Evolutionary conservation across 2,888 invertebrate species (phyloP).

Genomic region (Octonoba sinensis): DNA sequence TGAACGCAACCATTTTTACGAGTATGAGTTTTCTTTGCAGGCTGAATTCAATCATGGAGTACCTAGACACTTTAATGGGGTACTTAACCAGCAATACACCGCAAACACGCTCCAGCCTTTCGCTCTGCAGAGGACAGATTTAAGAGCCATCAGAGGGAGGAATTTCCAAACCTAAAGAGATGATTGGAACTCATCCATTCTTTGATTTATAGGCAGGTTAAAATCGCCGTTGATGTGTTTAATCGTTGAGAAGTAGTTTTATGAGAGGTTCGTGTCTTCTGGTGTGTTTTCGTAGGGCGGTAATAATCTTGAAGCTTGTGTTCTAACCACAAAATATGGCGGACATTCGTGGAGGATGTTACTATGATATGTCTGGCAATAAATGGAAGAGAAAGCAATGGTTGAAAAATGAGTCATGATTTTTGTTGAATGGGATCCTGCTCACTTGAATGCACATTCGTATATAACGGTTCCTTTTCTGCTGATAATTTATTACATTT

Average conservation of each 20-base stretch:
- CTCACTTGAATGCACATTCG: no score
- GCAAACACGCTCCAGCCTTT: constrained; percentile 9
- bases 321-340: no score
- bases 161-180: constrained; percentile 8
- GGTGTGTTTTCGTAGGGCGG: no score
- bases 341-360: no score
- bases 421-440: no score
- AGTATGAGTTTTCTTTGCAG: background rate
- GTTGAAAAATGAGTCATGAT: no score
- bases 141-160: constrained; percentile 12
- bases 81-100: background rate
- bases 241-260: constrained; percentile 1
- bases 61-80: constrained; percentile 4
- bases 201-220: constrained; percentile 7
- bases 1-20: constrained; percentile 35
- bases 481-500: no score
- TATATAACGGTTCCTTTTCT: no score
- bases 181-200: background rate
- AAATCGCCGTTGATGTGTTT: constrained; percentile 8
- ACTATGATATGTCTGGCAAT: no score
- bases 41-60: constrained; percentile 28
- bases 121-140: constrained; percentile 10
- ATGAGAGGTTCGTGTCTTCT: background rate
- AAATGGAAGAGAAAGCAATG: no score
- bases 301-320: no score